Conservation (phyloP, 2,888 invertebrate genomes). For the Agonopterix arenella region DNA sequence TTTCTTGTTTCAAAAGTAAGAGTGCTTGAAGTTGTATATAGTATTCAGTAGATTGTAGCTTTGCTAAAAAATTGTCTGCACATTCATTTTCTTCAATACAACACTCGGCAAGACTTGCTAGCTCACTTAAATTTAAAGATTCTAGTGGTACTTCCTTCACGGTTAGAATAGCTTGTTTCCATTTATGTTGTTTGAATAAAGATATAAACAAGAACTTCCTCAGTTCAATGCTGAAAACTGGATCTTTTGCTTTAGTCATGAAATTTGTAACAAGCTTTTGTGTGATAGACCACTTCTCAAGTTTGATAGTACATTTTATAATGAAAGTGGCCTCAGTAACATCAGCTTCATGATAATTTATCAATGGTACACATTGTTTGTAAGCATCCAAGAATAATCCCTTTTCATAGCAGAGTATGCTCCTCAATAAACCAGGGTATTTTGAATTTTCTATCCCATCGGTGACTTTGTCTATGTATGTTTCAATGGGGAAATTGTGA, state of each 20-base stretch:
- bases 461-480: constrained; percentile 70
- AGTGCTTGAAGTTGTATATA: constrained; percentile 67
- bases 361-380: constrained; percentile 57
- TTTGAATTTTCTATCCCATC: constrained; percentile 77
- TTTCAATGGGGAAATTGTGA: constrained; percentile 52
- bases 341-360: constrained; percentile 57
- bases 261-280: constrained; percentile 60
- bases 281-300: constrained; percentile 58
- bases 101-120: constrained; percentile 50
- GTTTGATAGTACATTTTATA: constrained; percentile 53
- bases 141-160: constrained; percentile 41
- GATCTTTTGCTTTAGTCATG: constrained; percentile 49
- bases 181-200: constrained; percentile 63
- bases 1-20: constrained; percentile 61
- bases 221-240: constrained; percentile 32
- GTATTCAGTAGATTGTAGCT: constrained; percentile 38
- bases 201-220: constrained; percentile 49
- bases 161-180: constrained; percentile 61
- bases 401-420: constrained; percentile 70
- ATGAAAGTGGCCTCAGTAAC: constrained; percentile 51
- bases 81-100: constrained; percentile 47
- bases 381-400: constrained; percentile 75
- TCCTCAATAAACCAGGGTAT: constrained; percentile 78
- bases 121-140: constrained; percentile 34
- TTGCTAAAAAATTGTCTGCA: constrained; percentile 37